Evolutionary conservation across 2,888 invertebrate genomes (phyloP).

Genomic region (Colletes collaris): DNA sequence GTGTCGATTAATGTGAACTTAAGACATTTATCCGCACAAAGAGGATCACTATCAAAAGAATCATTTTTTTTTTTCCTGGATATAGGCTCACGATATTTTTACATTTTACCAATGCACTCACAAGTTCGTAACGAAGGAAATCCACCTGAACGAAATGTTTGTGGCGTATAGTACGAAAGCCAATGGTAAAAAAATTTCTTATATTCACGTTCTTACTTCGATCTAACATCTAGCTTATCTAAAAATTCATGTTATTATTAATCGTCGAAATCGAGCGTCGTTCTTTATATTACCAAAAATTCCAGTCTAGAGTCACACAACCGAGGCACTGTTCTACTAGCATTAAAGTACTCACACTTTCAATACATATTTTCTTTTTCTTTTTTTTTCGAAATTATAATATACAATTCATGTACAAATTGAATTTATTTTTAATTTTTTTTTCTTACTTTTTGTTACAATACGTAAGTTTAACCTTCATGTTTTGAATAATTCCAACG

Average conservation of each 20-base stretch:
- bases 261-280: slow-evolving; percentile 39
- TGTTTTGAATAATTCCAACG: slow-evolving; percentile 3
- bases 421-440: not conserved
- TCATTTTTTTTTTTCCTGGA: slow-evolving; percentile 26
- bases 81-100: slow-evolving; percentile 39
- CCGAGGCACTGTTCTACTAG: slow-evolving; percentile 22
- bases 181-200: slow-evolving; percentile 48
- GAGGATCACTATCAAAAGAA: slow-evolving; percentile 37
- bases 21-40: slow-evolving; percentile 27
- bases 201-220: slow-evolving; percentile 35
- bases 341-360: slow-evolving; percentile 15
- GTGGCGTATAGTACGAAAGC: slow-evolving; percentile 23
- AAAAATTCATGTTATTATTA: slow-evolving; percentile 54
- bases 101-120: slow-evolving; percentile 43
- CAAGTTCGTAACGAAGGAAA: slow-evolving; percentile 25
- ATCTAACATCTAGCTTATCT: slow-evolving; percentile 48
- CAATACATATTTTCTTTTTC: slow-evolving; percentile 1
- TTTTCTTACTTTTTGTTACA: not conserved
- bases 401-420: slow-evolving; percentile 20
- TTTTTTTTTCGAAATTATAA: slow-evolving; percentile 10
- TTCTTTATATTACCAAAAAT: slow-evolving; percentile 32
- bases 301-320: slow-evolving; percentile 43
- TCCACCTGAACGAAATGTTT: slow-evolving; percentile 26
- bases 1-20: slow-evolving; percentile 6
- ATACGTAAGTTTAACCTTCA: not conserved